Conservation (phyloP, 53 echinoderm and acorn worm genomes). For the Henricia sp. region DNA sequence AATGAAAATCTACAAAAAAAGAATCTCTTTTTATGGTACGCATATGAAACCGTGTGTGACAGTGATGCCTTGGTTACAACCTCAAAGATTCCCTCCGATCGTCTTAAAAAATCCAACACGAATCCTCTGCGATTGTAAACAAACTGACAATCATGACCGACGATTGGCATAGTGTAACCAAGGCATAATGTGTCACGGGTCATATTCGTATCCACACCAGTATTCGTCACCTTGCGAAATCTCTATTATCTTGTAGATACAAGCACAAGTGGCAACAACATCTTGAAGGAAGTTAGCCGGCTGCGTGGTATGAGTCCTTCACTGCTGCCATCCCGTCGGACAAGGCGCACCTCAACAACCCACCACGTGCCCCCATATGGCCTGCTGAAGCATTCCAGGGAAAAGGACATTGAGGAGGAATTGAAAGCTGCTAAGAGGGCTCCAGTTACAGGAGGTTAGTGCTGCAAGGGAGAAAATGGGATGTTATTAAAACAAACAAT, state of each 20-base stretch:
- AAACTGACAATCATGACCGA: too few relatives aligned
- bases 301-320: constrained; percentile 49
- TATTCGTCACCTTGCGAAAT: too few relatives aligned
- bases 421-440: constrained; percentile 27
- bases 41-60: too few relatives aligned
- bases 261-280: constrained; percentile 43
- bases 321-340: constrained; percentile 31
- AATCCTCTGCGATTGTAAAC: too few relatives aligned
- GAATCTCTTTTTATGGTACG: too few relatives aligned
- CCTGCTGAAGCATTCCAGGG: constrained; percentile 82
- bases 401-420: constrained; percentile 83
- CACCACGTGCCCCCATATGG: constrained; percentile 92
- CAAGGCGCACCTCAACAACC: constrained; percentile 70
- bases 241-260: constrained; percentile 47
- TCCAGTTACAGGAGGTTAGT: constrained; percentile 38
- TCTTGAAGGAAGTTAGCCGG: constrained; percentile 64
- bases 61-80: too few relatives aligned
- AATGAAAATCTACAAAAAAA: too few relatives aligned
- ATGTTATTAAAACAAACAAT: background rate
- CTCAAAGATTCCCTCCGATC: too few relatives aligned
- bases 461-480: constrained; percentile 25
- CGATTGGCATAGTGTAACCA: too few relatives aligned
- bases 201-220: too few relatives aligned
- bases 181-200: too few relatives aligned
- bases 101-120: too few relatives aligned